These are phyloP conservation scores for Drosophila emarginata DNA, from an alignment of 2,888 invertebrate species.

Conservation along the genomic window DNA sequence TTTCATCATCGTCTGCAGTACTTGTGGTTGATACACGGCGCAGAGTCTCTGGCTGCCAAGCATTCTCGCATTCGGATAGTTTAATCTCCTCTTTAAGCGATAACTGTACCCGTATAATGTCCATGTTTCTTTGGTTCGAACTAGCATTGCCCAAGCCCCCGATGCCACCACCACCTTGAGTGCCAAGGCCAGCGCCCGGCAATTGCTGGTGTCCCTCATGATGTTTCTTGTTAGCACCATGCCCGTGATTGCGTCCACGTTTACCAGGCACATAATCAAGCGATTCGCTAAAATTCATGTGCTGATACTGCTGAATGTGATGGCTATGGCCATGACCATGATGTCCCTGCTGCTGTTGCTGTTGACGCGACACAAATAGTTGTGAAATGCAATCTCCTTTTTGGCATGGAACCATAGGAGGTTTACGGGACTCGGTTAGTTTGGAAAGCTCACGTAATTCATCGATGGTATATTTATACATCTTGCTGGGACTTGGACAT, in stretches of 20 bases:
- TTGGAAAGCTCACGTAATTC: slow-evolving; percentile 67
- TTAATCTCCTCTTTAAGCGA: slow-evolving; percentile 80
- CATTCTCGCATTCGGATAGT: slow-evolving; percentile 79
- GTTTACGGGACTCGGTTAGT: slow-evolving; percentile 64
- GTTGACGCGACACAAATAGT: slow-evolving; percentile 74
- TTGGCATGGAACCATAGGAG: slow-evolving; percentile 74
- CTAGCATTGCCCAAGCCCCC: slow-evolving; percentile 28
- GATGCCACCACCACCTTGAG: slow-evolving; percentile 30
- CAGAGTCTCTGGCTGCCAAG: slow-evolving; percentile 78
- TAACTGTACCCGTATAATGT: slow-evolving; percentile 78
- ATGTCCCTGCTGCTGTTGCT: slow-evolving; percentile 58
- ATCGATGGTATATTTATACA: slow-evolving; percentile 68
- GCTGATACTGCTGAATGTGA: slow-evolving; percentile 75
- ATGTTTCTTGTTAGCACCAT: slow-evolving; percentile 62
- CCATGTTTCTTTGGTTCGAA: slow-evolving; percentile 67
- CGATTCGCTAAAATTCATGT: slow-evolving; percentile 74
- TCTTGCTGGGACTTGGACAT: slow-evolving; percentile 19
- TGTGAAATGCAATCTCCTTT: slow-evolving; percentile 77
- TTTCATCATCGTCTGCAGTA: slow-evolving; percentile 54
- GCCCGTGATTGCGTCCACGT: slow-evolving; percentile 62
- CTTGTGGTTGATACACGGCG: slow-evolving; percentile 56
- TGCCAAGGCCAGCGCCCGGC: slow-evolving; percentile 34
- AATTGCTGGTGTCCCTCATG: slow-evolving; percentile 64
- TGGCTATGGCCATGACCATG: slow-evolving; percentile 53
- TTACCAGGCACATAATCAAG: slow-evolving; percentile 72